Base-by-base conservation (phyloP, 2,797 vertebrate genomes). In the Clangula hyemalis region DNA sequence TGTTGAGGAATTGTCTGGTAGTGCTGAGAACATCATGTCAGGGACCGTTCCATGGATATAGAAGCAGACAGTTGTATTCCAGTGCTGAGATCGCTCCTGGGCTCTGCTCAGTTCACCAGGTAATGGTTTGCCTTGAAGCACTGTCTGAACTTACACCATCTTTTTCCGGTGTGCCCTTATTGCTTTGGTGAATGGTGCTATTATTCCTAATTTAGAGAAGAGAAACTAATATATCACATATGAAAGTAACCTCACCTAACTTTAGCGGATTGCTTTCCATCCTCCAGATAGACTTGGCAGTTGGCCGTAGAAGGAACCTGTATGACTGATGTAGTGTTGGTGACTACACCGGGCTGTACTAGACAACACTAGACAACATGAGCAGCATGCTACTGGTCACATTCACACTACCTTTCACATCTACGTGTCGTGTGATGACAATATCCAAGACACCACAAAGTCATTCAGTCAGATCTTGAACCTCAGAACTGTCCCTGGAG, bases 391-490 rank as follows among this genome's bases (percentile, higher is more conserved):
- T n/a, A n/a, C n/a, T n/a, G 54, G 14, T 32, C 77, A 57, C 17
- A 14, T 28, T 66, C 41, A 49, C 11, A 2, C 0, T 5, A 34
- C 36, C 28, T 77, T 56, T 94, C 53, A 4, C n/a, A 53, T 15
- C 34, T 74, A 4, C 0, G 0, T 8, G 10, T 62, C 14, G 6
- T 4, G 9, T n/a, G 34, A 21, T 41, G 53, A 36, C 25, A 65
- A 43, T 24, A 28, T 43, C 39, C 18, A 72, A 39, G 64, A 34
- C 27, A 47, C 4, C 22, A 22, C 18, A 39, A n/a, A 38, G 7
- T 20, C 28, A 22, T 61, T 66, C 61, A 62, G 41, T 39, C 56
- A 45, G 24, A 69, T 69, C 58, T 56, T 61, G 41, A 32, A 49
- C n/a, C n/a, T 91, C 47, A 36, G 28, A 51, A 30, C 32, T 43